Evolutionary conservation across 2,888 invertebrate species (phyloP), one percentile per base, ranked within the genome.

Genomic region (Gari tellinella): DNA sequence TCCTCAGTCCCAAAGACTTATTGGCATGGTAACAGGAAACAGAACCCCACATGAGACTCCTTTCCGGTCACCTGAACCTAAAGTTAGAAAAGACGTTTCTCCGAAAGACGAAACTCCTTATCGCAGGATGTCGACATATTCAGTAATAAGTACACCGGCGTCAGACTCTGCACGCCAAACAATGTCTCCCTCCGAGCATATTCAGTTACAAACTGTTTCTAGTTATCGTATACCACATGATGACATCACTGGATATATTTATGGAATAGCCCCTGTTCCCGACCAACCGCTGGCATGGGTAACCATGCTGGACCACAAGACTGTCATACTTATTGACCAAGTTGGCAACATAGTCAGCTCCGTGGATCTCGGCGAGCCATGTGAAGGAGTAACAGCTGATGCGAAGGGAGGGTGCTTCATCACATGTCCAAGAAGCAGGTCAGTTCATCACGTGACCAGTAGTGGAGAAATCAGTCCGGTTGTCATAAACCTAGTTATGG

Each of bases 361-460:
- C 12, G 65, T 72, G 0, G 65, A 76, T 17, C 38, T 76, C n/a
- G 72, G 68, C 7, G 61, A 64, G 5, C 15, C 49, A 14, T 67
- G 64, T 25, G 76, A 68, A 14, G 76, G 56, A 19, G 51, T 76
- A 2, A 41, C 72, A 21, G 17, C 49, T n/a, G 70, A 76, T 38
- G 46, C 41, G 10, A 46, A 67, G 17, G 72, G 72, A 10, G 68
- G 67, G 0, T 72, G 76, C 37, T 76, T 64, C 61, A 56, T 76
- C 1, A 67, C 76, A 1, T 76, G 76, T 53, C 76, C 76, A 40
- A 38, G 15, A 8, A 51, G 48, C 15, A 64, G 52, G 37, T 46
- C 45, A 10, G 40, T 76, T 7, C 67, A 67, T 25, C 64, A 43
- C n/a, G 63, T 76, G 12, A 19, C 25, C 8, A 51, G 31, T 14